A percentile compares a stretch with the other conserved stretches of the same genome.
Evolutionary conservation across 1,140 invertebrate genomes (phyloP).

Genomic region (Carposina sasakii): DNA sequence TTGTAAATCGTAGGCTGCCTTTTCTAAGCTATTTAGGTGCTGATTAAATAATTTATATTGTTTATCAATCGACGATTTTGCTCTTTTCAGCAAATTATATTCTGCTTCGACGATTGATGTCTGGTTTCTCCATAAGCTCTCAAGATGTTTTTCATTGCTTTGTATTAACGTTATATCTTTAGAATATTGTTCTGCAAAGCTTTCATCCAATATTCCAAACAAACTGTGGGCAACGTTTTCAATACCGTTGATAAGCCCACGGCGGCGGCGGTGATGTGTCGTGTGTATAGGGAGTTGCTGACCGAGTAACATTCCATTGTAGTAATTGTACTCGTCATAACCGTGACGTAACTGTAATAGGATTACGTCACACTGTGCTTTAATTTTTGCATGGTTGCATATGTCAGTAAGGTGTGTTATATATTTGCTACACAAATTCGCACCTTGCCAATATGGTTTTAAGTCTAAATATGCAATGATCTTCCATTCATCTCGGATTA

Average conservation of each 20-base stretch:
- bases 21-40: not conserved
- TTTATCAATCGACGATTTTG: constrained; percentile 7
- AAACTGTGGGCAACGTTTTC: constrained; percentile 19
- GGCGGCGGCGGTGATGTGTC: constrained; percentile 9
- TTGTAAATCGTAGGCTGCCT: not conserved
- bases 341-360: constrained; percentile 19
- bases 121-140: constrained; percentile 10
- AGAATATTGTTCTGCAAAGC: constrained; percentile 14
- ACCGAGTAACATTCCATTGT: constrained; percentile 12
- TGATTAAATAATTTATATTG: constrained; percentile 14
- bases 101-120: constrained; percentile 10
- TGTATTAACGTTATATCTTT: constrained; percentile 7
- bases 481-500: constrained; percentile 27
- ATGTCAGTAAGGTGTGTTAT: not conserved
- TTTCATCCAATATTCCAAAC: constrained; percentile 14
- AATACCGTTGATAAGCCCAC: constrained; percentile 24
- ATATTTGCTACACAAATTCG: constrained; percentile 3
- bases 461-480: constrained; percentile 25
- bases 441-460: constrained; percentile 18
- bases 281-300: too few species aligned
- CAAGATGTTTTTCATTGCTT: constrained; percentile 14
- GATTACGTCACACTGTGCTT: constrained; percentile 9
- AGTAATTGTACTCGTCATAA: constrained; percentile 15
- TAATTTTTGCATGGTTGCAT: not conserved
- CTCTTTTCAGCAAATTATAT: constrained; percentile 11